Conservation (phyloP, 2,888 invertebrate genomes). For the Carterocephalus palaemon region DNA sequence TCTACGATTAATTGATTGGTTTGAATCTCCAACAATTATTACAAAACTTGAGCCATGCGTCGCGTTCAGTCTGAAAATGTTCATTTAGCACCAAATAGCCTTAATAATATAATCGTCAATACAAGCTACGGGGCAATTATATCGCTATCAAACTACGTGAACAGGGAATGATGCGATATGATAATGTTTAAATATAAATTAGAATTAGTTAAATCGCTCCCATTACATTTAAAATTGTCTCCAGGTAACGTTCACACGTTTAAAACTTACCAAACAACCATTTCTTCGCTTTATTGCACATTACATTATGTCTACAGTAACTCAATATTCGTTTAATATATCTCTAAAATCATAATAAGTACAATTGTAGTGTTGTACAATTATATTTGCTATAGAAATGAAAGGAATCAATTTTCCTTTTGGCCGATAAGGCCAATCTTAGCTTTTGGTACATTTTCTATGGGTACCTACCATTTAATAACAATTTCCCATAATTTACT, state of each 20-base stretch:
- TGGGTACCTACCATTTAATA: no score
- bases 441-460: no score
- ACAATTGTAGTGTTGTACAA: no score
- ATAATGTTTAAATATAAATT: conserved; percentile 34
- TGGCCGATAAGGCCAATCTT: no score
- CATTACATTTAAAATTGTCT: conserved; percentile 6
- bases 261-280: neutral
- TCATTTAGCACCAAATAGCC: conserved; percentile 66
- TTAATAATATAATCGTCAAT: conserved; percentile 48
- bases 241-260: conserved; percentile 9
- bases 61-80: conserved; percentile 60
- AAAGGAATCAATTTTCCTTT: no score
- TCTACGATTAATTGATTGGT: no score
- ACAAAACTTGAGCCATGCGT: conserved; percentile 56
- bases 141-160: conserved; percentile 66
- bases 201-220: conserved; percentile 21
- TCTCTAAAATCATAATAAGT: no score
- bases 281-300: conserved; percentile 4
- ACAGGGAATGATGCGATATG: conserved; percentile 72
- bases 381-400: no score
- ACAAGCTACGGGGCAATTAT: conserved; percentile 50
- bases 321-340: no score
- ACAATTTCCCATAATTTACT: no score
- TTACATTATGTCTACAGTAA: no score
- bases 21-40: conserved; percentile 27